Evolutionary conservation across 2,797 vertebrate species (phyloP), one percentile per base, ranked within the genome.

Genomic region (Acridotheres tristis): DNA sequence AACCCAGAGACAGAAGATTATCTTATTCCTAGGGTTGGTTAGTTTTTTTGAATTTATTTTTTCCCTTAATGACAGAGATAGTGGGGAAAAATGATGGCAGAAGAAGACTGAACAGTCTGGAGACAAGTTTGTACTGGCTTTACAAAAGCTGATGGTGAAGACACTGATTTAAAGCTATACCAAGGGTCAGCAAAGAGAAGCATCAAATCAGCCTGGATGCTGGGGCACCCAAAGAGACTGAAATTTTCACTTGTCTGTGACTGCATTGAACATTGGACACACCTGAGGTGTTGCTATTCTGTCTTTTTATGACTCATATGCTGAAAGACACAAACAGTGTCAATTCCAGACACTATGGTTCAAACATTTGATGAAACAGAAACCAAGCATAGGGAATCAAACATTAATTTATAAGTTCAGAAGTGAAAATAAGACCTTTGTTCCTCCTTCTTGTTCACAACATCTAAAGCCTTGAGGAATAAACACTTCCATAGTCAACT

Each of bases 361-460:
- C 74, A 94, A 67, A 91, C 32, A 93, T 68, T 68, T 89, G 72
- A 74, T 72, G 50, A 74, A 76, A 81, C 30, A 93, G 73, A 90
- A 93, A 74, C 22, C 12, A 71, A 89, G 71, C 50, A 21, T 7
- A 55, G n/a, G 74, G 43, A 82, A 68, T 93, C 36, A 67, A 61
- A 80, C 29, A 68, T 85, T 76, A 81, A 81, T 91, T 74, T 96
- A 32, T 57, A 93, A 85, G 71, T 90, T 93, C 55, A 22, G 79
- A 93, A 86, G 54, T 25, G 51, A 83, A 42, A 94, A 85, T 42
- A 65, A 67, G 36, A 38, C 73, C 75, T 81, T 88, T 66, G 48
- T 91, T 90, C 55, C 83, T 77, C 21, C 43, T 71, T 88, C 72
- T 83, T 91, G 79, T 94, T 96, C 85, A 29, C 68, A 84, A 51